phyloP scores from a whole-genome alignment of 1,140 invertebrate genomes.

The Elysia chlorotica region DNA sequence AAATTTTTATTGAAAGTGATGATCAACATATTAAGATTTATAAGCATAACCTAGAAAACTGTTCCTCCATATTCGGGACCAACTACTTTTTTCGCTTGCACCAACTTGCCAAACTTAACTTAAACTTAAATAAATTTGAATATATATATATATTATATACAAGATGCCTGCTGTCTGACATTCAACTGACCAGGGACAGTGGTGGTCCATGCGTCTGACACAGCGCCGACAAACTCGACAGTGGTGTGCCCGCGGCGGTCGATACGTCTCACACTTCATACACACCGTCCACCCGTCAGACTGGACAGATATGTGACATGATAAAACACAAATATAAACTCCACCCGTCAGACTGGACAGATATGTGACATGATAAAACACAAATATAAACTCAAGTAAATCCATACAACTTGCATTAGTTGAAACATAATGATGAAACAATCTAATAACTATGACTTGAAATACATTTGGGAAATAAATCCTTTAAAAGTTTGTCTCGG shows the following conservation, averaged over 20 bases:
- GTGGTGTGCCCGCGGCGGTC: conserved; percentile 87
- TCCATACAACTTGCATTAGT: conserved; percentile 11
- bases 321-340: background rate
- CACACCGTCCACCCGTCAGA: conserved; percentile 86
- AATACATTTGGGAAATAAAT: too few relatives aligned
- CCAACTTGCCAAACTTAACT: too few relatives aligned
- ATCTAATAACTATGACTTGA: too few relatives aligned
- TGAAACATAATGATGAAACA: background rate
- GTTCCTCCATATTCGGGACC: too few relatives aligned
- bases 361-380: background rate
- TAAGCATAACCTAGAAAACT: too few relatives aligned
- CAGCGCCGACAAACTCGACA: conserved; percentile 88
- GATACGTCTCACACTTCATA: conserved; percentile 84
- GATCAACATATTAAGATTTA: too few relatives aligned
- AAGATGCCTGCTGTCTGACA: too few relatives aligned
- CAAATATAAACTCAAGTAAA: background rate
- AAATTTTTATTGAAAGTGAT: too few relatives aligned
- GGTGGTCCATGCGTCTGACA: conserved; percentile 89
- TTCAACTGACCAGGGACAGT: conserved; percentile 81
- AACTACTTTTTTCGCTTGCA: too few relatives aligned
- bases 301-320: conserved; percentile 27
- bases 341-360: background rate
- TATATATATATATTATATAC: too few relatives aligned
- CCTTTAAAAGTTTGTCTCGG: too few relatives aligned
- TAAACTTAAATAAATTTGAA: too few relatives aligned